Evolutionary conservation across 2,888 invertebrate genomes (phyloP), one percentile per base, ranked within the genome.

Genomic region (Pteria penguin): DNA sequence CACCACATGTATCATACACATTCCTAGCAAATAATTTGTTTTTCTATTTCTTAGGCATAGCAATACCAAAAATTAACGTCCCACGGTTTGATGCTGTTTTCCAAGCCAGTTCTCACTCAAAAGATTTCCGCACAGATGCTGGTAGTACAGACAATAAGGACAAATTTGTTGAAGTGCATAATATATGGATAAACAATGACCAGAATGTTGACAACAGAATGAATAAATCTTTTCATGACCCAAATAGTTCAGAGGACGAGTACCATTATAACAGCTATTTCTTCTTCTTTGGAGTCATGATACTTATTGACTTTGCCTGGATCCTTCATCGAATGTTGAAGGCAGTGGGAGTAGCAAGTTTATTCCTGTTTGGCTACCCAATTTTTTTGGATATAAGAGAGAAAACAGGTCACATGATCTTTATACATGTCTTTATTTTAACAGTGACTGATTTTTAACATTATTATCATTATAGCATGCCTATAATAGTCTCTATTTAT

Each of bases 291-390:
- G 85, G 79, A 32, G 77, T 84, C 45, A 86, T 91, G 82, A 78
- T 88, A 0, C 75, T 85, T 26, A 87, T 91, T 24, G 91, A 91
- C 79, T 33, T 88, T 1, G 70, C 90, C n/a, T 88, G 90, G 86
- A 84, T 91, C 69, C 69, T 89, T 18, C 91, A 91, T 71, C 83
- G 91, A 18, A 88, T 90, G 84, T 84, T 89, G n/a, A 88, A 89
- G 71, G 87, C 91, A 0, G 85, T 87, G 69, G 87, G 88, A 4
- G 86, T 88, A 5, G 88, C 88, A 18, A 86, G 86, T 76, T 87
- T 91, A 60, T 81, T 91, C 29, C 80, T 91, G 32, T 90, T 88
- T 78, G 91, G 91, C 1, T 90, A 87, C 72, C 91, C 91, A 0
- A 84, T 89, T 57, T 91, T 89, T 78, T 85, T 91, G 61, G 89